Percentiles rank a stretch among this genome's conserved stretches.
phyloP scores from a whole-genome alignment of 2,888 invertebrate genomes.

The Gibbula magus region DNA sequence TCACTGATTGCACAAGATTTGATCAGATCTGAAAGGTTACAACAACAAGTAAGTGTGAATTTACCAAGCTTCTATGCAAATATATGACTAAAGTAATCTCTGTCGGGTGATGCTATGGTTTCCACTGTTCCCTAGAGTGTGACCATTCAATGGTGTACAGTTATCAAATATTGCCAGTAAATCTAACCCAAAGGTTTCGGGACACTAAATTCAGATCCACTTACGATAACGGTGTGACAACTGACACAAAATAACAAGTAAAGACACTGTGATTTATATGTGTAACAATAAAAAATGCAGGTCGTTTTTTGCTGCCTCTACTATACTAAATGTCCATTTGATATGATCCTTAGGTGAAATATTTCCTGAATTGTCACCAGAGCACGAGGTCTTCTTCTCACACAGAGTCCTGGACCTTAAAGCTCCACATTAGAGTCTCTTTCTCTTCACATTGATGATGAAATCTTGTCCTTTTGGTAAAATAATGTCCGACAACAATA shows the following conservation, averaged over 20 bases:
- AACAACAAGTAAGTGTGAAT: too few species aligned
- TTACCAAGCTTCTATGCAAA: too few species aligned
- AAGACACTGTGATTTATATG: conserved; percentile 5
- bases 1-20: too few species aligned
- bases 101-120: too few species aligned
- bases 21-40: too few species aligned
- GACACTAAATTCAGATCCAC: too few species aligned
- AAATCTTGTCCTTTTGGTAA: neutral
- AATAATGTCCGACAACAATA: neutral
- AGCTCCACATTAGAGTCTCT: too few species aligned
- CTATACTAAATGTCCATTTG: conserved; percentile 17
- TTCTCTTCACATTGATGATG: too few species aligned
- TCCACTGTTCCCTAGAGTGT: neutral
- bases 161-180: conserved; percentile 1
- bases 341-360: conserved; percentile 6
- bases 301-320: conserved; percentile 19
- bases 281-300: conserved; percentile 8
- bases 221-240: neutral
- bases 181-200: neutral
- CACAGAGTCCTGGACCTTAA: too few species aligned
- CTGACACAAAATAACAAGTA: neutral
- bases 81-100: too few species aligned
- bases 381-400: neutral
- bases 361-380: conserved; percentile 19
- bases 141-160: neutral